Evolutionary conservation across 2,888 invertebrate species (phyloP).

Genomic region (Orgyia antiqua): DNA sequence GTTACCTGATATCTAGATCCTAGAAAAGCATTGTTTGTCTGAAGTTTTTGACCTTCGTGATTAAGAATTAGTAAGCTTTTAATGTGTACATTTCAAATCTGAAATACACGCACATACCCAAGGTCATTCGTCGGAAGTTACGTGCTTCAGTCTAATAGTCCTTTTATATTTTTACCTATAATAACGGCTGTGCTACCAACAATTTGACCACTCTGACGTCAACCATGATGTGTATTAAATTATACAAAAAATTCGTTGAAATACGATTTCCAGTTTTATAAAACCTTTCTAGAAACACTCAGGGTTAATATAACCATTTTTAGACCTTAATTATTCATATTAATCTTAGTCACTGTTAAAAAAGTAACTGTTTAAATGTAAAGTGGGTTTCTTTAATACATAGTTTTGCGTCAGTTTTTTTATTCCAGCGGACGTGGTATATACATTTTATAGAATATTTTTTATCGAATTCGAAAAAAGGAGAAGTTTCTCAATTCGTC

Average conservation of each 20-base stretch:
- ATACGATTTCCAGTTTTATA: too few species aligned
- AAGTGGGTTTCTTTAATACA: too few species aligned
- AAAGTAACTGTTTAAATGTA: too few species aligned
- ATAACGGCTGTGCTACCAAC: conserved; percentile 2
- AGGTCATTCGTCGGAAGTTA: conserved; percentile 6
- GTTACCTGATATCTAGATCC: too few species aligned
- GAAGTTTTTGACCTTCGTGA: too few species aligned
- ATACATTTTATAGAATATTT: too few species aligned
- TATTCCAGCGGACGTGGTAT: too few species aligned
- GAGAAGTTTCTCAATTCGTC: too few species aligned
- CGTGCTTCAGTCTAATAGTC: conserved; percentile 6
- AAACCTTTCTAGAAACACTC: neutral
- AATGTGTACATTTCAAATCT: conserved; percentile 3
- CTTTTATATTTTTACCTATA: conserved; percentile 4
- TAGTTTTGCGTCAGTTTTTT: too few species aligned
- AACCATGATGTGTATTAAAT: conserved; percentile 5
- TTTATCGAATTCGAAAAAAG: too few species aligned
- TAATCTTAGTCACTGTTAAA: neutral
- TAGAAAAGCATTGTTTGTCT: too few species aligned
- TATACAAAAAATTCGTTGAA: conserved; percentile 1
- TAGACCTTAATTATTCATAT: neutral
- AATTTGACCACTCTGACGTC: conserved; percentile 19
- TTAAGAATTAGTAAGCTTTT: conserved; percentile 4
- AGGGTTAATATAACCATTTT: too few species aligned
- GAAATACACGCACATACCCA: conserved; percentile 2